Percentiles rank a stretch among this genome's conserved stretches.
Evolutionary conservation across 1,140 invertebrate genomes (phyloP).

Genomic region (Forficula auricularia): DNA sequence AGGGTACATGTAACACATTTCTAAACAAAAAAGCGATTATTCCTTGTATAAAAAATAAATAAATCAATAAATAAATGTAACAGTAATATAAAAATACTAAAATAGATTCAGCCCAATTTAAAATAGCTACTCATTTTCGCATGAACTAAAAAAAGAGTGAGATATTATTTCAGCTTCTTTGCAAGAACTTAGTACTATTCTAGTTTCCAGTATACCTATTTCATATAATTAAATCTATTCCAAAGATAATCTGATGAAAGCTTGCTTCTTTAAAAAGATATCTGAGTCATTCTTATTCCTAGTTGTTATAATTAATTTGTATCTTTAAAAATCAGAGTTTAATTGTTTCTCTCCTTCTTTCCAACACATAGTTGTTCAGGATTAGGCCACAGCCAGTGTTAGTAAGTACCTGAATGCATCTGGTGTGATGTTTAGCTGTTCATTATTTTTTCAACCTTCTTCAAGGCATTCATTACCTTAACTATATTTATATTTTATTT

Average conservation of each 20-base stretch:
- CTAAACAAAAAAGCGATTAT: no score
- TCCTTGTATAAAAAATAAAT: no score
- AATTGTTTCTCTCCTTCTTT: slow-evolving; percentile 29
- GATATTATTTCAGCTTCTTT: slow-evolving; percentile 11
- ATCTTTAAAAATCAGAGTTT: slow-evolving; percentile 4
- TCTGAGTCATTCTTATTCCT: no score
- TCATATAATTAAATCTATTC: no score
- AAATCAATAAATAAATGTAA: no score
- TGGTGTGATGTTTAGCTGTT: slow-evolving; percentile 8
- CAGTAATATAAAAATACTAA: no score
- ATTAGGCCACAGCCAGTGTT: slow-evolving; percentile 89
- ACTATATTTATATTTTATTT: slow-evolving; percentile 3
- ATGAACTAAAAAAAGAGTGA: slow-evolving; percentile 18
- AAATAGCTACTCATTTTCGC: slow-evolving; percentile 3
- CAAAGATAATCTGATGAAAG: no score
- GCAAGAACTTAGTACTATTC: background rate
- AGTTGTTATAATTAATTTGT: no score
- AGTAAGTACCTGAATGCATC: slow-evolving; percentile 60
- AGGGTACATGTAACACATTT: background rate
- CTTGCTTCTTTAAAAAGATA: no score
- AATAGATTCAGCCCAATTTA: no score
- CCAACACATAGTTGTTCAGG: slow-evolving; percentile 72
- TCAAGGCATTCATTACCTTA: background rate
- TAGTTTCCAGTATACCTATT: background rate
- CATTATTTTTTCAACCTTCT: background rate